Percentiles rank a stretch among this genome's conserved stretches.
Conservation (phyloP, 1,140 invertebrate species). For the Odontomachus brunneus region DNA sequence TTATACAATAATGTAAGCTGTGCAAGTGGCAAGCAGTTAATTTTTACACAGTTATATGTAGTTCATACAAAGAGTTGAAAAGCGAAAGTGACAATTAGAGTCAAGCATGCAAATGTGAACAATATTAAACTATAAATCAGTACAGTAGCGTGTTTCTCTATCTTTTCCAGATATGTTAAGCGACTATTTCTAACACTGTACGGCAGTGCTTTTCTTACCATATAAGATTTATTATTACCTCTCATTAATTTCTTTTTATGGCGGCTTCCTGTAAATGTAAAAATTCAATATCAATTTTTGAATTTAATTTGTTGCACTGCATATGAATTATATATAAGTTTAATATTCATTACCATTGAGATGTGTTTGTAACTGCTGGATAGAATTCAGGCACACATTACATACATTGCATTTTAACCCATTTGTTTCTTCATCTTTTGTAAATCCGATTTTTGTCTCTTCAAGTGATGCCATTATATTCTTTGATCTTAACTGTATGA, state of each 20-base stretch:
- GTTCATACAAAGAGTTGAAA: slow-evolving; percentile 75
- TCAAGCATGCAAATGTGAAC: slow-evolving; percentile 80
- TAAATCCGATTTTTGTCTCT: slow-evolving; percentile 82
- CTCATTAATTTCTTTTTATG: slow-evolving; percentile 84
- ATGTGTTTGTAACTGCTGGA: slow-evolving; percentile 86
- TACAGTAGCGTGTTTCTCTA: slow-evolving; percentile 76
- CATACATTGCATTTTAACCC: slow-evolving; percentile 85
- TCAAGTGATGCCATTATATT: slow-evolving; percentile 83
- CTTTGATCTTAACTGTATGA: slow-evolving; percentile 82
- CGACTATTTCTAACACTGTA: slow-evolving; percentile 76
- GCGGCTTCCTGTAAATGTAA: slow-evolving; percentile 79
- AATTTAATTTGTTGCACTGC: not conserved
- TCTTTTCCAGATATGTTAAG: slow-evolving; percentile 74
- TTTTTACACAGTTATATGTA: slow-evolving; percentile 37
- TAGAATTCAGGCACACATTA: slow-evolving; percentile 85
- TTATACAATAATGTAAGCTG: slow-evolving; percentile 50
- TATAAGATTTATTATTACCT: slow-evolving; percentile 83
- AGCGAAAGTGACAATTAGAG: slow-evolving; percentile 77
- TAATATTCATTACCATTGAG: slow-evolving; percentile 81
- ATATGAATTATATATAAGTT: not conserved
- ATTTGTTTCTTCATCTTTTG: slow-evolving; percentile 83
- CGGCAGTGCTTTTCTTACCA: slow-evolving; percentile 73
- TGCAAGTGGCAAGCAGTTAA: slow-evolving; percentile 32
- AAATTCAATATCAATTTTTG: slow-evolving; percentile 27
- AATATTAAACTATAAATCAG: slow-evolving; percentile 77